Base-by-base conservation (phyloP, 2,113 vertebrate genomes). In the Cyanoramphus novaezelandiae region DNA sequence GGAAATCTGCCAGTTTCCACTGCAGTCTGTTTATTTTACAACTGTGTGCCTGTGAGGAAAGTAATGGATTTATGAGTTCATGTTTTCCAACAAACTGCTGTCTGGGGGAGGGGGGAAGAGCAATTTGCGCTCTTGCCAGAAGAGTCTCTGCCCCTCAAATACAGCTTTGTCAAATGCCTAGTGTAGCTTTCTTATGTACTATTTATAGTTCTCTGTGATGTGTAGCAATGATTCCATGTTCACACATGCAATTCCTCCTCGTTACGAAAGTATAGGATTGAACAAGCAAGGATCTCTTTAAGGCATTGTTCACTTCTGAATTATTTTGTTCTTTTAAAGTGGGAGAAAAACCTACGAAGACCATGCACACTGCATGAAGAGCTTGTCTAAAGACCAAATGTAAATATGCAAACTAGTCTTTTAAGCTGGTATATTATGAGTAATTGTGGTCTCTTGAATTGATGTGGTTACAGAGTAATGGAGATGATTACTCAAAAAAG, bases 381-480 rank as follows among this genome's bases (percentile, higher is more conserved):
- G n/a, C 39, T 86, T 71, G 46, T 86, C 25, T 89, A 49, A 85
- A 95, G 52, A 87, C 44, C 37, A 78, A 64, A 59, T 35, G 19
- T 80, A 77, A 94, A 84, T 46, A 81, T 4, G 20, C 55, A 50
- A 82, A 23, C 23, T 37, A 75, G 86, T 67, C 25, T 75, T 93
- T 49, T 67, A 84, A 81, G 39, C 29, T 86, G 33, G 47, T 82
- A 7, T 52, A 47, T 63, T 95, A 60, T 27, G 52, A 74, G 65
- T 93, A 89, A 71, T 95, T 93, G 39, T 2, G 6, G 43, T 91
- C 18, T 95, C 27, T 70, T 89, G 59, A 90, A 67, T 86, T 90
- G 60, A 44, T 95, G 94, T 91, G 89, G 86, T 95, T 91, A 25
- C 35, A 44, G 29, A 55, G 43, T 89, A 94, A 83, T 88, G 76